phyloP scores from a whole-genome alignment of 2,888 invertebrate genomes.

The Tillus elongatus region DNA sequence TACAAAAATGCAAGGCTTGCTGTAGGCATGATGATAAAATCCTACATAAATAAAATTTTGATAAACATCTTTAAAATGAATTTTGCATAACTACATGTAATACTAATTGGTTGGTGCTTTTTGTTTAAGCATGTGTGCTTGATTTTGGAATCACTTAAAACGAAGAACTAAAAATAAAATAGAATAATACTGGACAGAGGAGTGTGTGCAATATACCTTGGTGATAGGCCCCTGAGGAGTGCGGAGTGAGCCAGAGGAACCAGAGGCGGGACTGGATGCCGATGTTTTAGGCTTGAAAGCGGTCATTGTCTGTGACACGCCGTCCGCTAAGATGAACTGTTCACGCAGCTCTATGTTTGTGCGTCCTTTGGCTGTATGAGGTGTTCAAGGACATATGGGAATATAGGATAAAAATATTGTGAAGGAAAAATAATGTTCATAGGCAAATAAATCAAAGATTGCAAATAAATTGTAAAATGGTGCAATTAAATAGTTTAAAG shows the following conservation, averaged over 20 bases:
- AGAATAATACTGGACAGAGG: too few relatives aligned
- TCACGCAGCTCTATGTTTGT: slow-evolving; percentile 99
- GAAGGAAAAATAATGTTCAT: slow-evolving; percentile 9
- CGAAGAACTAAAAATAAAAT: too few relatives aligned
- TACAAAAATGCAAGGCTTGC: too few relatives aligned
- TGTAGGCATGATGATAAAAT: too few relatives aligned
- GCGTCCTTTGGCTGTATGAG: slow-evolving; percentile 96
- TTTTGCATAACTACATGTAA: too few relatives aligned
- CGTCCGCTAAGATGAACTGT: slow-evolving; percentile 97
- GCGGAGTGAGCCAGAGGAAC: slow-evolving; percentile 50
- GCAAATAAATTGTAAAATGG: too few relatives aligned
- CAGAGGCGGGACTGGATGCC: slow-evolving; percentile 59
- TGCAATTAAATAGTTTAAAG: slow-evolving; percentile 7
- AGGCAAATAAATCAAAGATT: too few relatives aligned
- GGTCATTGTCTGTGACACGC: slow-evolving; percentile 97
- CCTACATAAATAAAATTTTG: too few relatives aligned
- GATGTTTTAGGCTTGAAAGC: slow-evolving; percentile 94
- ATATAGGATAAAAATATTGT: slow-evolving; percentile 7
- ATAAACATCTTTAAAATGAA: too few relatives aligned
- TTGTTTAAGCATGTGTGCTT: too few relatives aligned
- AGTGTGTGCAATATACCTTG: slow-evolving; percentile 58
- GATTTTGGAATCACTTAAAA: too few relatives aligned
- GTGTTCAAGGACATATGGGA: slow-evolving; percentile 48
- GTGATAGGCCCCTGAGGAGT: slow-evolving; percentile 83
- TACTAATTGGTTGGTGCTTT: too few relatives aligned